phyloP scores from a whole-genome alignment of 37 sponge, comb jelly and placozoan genomes.

The Aplysina aerophoba region DNA sequence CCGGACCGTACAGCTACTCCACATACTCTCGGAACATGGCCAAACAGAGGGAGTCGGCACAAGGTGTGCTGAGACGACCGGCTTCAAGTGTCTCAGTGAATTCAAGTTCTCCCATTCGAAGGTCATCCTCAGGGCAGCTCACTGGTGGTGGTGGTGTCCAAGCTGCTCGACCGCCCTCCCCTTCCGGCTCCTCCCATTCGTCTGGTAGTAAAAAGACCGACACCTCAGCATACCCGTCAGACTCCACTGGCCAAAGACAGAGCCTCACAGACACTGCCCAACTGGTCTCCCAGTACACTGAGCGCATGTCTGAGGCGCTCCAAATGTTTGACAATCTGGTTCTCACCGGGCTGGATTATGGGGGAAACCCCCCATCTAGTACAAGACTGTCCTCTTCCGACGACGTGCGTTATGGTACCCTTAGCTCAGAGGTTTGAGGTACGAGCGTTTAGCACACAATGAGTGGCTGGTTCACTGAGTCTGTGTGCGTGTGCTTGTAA shows the following conservation, averaged over 20 bases:
- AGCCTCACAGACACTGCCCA: conserved; percentile 5
- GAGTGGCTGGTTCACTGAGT: no score
- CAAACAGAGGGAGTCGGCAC: not conserved
- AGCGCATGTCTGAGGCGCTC: conserved; percentile 24
- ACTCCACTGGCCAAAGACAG: not conserved
- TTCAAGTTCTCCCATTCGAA: not conserved
- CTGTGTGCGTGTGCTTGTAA: no score
- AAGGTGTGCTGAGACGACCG: conserved; percentile 12
- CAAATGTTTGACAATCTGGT: conserved; percentile 22
- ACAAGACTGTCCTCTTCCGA: not conserved
- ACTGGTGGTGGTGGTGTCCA: no score
- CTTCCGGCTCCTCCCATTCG: no score
- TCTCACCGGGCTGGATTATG: not conserved
- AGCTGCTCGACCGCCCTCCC: no score
- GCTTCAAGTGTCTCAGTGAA: not conserved
- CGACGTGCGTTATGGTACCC: not conserved
- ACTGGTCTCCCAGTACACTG: conserved; percentile 11
- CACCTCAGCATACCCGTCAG: no score
- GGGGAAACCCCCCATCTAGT: no score
- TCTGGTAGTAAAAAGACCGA: no score
- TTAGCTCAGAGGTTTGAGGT: not conserved
- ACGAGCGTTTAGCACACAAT: no score
- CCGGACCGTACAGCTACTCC: not conserved
- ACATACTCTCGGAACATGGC: not conserved
- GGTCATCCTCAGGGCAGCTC: no score